A percentile compares a stretch with the other conserved stretches of the same genome.
Conservation (phyloP, 2,797 vertebrate species). For the Xiphorhynchus erythropygius region DNA sequence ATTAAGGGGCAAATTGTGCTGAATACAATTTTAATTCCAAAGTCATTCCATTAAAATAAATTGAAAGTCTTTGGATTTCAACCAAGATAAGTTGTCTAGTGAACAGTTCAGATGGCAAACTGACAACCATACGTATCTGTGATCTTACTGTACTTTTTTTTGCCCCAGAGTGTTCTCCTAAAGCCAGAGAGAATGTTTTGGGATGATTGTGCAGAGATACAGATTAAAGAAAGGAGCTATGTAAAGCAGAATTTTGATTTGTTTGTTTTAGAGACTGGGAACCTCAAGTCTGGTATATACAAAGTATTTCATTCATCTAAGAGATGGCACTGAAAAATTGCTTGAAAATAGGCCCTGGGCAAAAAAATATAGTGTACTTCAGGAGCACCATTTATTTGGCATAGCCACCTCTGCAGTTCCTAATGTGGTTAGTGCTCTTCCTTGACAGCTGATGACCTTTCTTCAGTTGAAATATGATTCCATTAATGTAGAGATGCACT, state of each 20-base stretch:
- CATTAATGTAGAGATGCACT: not conserved
- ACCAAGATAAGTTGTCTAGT: not conserved
- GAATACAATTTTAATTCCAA: constrained; percentile 6
- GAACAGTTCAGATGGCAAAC: not conserved
- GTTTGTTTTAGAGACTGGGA: not conserved
- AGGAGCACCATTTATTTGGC: not conserved
- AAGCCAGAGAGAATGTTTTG: not conserved
- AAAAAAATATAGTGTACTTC: not conserved
- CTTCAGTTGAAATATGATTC: not conserved
- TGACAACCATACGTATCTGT: not conserved
- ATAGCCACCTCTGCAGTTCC: not conserved
- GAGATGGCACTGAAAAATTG: not conserved
- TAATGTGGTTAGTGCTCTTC: not conserved
- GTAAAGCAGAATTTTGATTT: not conserved
- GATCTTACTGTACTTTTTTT: not conserved
- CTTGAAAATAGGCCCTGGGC: not conserved
- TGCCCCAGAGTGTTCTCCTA: not conserved
- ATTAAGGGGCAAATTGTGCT: not conserved
- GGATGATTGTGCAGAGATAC: not conserved
- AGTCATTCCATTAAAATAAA: constrained; percentile 22
- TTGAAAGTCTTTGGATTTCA: not conserved
- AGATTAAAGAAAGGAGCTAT: not conserved
- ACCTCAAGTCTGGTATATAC: not conserved
- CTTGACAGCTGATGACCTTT: not conserved
- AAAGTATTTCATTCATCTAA: not conserved